Evolutionary conservation across 2,113 vertebrate species (phyloP).

Genomic region (Ranitomeya imitator): DNA sequence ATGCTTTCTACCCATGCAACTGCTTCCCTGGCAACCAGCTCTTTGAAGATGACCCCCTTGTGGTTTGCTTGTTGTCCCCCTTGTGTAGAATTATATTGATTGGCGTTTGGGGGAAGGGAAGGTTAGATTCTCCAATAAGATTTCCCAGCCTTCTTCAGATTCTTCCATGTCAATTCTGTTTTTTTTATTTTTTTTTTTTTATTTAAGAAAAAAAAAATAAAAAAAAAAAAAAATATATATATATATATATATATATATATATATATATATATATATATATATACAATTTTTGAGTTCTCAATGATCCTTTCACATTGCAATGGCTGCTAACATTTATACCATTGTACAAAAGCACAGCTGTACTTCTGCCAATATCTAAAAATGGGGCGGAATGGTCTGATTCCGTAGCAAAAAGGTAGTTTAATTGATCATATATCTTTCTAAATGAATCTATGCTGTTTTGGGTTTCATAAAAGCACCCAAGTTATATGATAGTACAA

Average conservation of each 20-base stretch:
- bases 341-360: background rate
- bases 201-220: too few relatives aligned
- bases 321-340: background rate
- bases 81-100: conserved; percentile 80
- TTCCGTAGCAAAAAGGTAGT: background rate
- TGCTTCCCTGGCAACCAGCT: conserved; percentile 85
- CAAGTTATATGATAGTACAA: conserved; percentile 17
- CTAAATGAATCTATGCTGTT: background rate
- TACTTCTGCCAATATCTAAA: background rate
- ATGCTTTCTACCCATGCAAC: conserved; percentile 79
- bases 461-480: background rate
- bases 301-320: background rate
- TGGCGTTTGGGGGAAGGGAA: conserved; percentile 72
- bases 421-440: background rate
- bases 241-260: too few relatives aligned
- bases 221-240: background rate
- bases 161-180: conserved; percentile 53
- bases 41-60: conserved; percentile 85
- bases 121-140: conserved; percentile 63
- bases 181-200: background rate
- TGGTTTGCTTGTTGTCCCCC: conserved; percentile 85
- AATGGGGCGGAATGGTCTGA: background rate
- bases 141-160: conserved; percentile 59
- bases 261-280: too few relatives aligned
- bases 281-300: background rate